Percentiles rank a stretch among this genome's conserved stretches.
phyloP scores from a whole-genome alignment of 2,888 invertebrate genomes.

The Himalopsyche anomala region DNA sequence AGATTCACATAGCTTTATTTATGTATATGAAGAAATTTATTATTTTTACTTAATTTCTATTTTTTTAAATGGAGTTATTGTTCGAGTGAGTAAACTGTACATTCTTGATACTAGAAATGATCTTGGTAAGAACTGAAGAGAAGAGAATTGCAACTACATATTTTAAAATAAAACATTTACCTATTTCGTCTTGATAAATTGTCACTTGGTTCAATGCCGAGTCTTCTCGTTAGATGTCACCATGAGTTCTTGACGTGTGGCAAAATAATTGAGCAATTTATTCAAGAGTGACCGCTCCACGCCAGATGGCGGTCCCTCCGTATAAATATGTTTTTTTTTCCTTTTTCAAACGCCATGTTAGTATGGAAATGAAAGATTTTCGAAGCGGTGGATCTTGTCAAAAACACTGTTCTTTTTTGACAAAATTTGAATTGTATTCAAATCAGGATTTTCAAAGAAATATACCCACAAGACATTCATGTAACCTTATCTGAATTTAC shows the following conservation, averaged over 20 bases:
- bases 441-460: not conserved
- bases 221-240: slow-evolving; percentile 17
- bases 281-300: slow-evolving; percentile 37
- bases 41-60: too few relatives aligned
- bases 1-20: too few relatives aligned
- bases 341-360: not conserved
- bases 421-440: not conserved
- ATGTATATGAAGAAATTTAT: too few relatives aligned
- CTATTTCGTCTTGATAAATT: not conserved
- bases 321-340: slow-evolving; percentile 23
- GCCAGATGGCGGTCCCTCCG: slow-evolving; percentile 34
- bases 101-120: too few relatives aligned
- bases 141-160: not conserved
- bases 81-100: too few relatives aligned
- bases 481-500: too few relatives aligned
- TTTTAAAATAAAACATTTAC: not conserved
- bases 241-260: slow-evolving; percentile 9
- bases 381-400: not conserved
- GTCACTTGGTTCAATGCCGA: not conserved
- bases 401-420: not conserved
- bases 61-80: too few relatives aligned
- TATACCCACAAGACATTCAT: too few relatives aligned
- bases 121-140: too few relatives aligned
- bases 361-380: not conserved
- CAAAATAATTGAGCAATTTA: slow-evolving; percentile 39